These are phyloP conservation scores for Galeopterus variegatus DNA, from an alignment of 2,113 vertebrate species.

Conservation along the genomic window DNA sequence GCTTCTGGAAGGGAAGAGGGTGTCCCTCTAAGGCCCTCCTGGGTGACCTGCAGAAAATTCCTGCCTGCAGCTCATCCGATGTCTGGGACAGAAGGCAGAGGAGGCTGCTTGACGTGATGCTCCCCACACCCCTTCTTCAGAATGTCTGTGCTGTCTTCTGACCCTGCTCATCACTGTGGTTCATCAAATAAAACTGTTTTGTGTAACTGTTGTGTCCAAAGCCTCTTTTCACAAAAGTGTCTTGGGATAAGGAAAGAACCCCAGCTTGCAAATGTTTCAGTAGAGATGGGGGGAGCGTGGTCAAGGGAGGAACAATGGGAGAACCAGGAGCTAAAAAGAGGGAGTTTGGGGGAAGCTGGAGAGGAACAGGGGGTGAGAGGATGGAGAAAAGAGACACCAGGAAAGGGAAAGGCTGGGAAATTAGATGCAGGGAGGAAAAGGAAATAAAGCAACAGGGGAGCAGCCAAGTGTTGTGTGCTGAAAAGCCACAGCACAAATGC, in stretches of 20 bases:
- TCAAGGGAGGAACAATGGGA: too few relatives aligned
- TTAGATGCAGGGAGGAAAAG: neutral
- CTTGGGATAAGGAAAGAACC: neutral
- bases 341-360: neutral
- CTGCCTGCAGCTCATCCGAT: neutral
- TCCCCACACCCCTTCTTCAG: neutral
- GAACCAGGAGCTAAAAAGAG: neutral
- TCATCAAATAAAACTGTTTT: conserved; percentile 78
- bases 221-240: neutral
- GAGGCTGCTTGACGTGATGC: neutral
- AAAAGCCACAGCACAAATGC: neutral
- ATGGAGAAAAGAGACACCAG: neutral
- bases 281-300: neutral
- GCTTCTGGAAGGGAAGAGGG: conserved; percentile 7
- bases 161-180: conserved; percentile 31
- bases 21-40: neutral
- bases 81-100: neutral
- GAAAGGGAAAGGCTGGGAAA: neutral
- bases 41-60: neutral
- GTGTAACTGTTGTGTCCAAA: conserved; percentile 32
- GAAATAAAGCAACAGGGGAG: neutral
- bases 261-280: neutral
- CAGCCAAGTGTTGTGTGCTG: neutral
- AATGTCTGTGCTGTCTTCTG: neutral
- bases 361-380: neutral